These are phyloP conservation scores for Agrochola circellaris DNA, from an alignment of 2,888 invertebrate genomes.

Conservation along the genomic window DNA sequence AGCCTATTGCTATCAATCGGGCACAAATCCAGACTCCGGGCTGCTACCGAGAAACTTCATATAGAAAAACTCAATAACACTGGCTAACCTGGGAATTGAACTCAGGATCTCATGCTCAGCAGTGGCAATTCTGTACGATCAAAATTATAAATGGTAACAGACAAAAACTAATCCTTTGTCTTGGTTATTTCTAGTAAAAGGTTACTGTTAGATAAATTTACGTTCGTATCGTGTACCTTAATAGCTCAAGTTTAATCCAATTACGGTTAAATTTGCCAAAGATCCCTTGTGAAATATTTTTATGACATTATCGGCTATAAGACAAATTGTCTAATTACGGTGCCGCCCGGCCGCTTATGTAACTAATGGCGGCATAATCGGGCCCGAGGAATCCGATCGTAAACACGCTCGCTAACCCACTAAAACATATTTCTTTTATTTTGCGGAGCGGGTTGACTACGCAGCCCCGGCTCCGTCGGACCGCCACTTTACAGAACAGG, in stretches of 20 bases:
- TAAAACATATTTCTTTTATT: slow-evolving; percentile 91
- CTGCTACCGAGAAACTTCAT: too few species aligned
- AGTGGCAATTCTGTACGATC: not conserved
- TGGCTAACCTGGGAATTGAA: too few species aligned
- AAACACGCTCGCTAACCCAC: slow-evolving; percentile 90
- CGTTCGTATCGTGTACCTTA: not conserved
- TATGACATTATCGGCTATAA: slow-evolving; percentile 75
- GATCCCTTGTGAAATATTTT: slow-evolving; percentile 66
- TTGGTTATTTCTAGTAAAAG: not conserved
- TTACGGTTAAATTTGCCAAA: slow-evolving; percentile 53
- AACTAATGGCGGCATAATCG: slow-evolving; percentile 88
- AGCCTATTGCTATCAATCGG: too few species aligned
- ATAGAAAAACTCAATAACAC: too few species aligned
- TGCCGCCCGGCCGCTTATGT: slow-evolving; percentile 81
- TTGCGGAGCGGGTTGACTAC: slow-evolving; percentile 83
- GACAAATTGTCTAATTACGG: slow-evolving; percentile 85
- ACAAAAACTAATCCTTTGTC: not conserved
- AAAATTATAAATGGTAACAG: not conserved
- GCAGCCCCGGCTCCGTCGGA: slow-evolving; percentile 74
- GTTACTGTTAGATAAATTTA: not conserved
- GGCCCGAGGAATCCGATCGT: slow-evolving; percentile 85
- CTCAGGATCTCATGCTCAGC: too few species aligned
- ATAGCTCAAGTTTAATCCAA: slow-evolving; percentile 12
- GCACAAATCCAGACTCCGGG: too few species aligned
- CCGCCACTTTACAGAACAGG: slow-evolving; percentile 85